Evolutionary conservation across 2,888 invertebrate genomes (phyloP), one percentile per base, ranked within the genome.

Genomic region (Acutogordius australiensis): DNA sequence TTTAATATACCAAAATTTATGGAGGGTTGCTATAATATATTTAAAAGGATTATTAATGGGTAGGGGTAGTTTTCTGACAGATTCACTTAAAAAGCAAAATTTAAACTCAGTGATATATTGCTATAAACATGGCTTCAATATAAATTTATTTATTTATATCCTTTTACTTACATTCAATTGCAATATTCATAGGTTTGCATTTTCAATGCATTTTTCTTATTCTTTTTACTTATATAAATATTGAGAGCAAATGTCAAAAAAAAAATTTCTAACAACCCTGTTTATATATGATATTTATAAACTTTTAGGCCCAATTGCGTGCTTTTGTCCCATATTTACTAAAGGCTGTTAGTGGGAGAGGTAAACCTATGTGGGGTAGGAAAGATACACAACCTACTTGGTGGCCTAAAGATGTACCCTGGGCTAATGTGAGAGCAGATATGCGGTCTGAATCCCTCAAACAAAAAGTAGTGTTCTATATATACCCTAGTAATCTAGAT

Each of bases 341-440:
- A 68, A 91, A 91, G 74, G 90, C 88, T 73, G 88, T 88, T 2
- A 91, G 90, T 65, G 87, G 69, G 8, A 77, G 90, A 65, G 90
- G 90, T 63, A 91, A 91, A 72, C 91, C 90, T 56, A 90, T 90
- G 45, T 91, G 91, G 91, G 91, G 91, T 1, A 79, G 88, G 66
- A 86, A 86, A 69, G 86, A 87, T 23, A 90, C 87, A 62, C 77
- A 87, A 64, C 91, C 91, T 60, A 81, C 84, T 2, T 91, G 91
- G 91, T 91, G 91, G 91, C 91, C 91, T 27, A 83, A 83, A 71
- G 90, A 90, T 73, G 76, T 91, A 67, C 90, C 91, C 2, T 91
- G 90, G 90, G 90, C 90, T 62, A 91, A 91, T 75, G 90, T 91
- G 18, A 77, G 90, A 65, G 88, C 88, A 83, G 91, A 91, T 74